Evolutionary conservation across 2,113 vertebrate genomes (phyloP), one percentile per base, ranked within the genome.

Genomic region (Xiphias gladius): DNA sequence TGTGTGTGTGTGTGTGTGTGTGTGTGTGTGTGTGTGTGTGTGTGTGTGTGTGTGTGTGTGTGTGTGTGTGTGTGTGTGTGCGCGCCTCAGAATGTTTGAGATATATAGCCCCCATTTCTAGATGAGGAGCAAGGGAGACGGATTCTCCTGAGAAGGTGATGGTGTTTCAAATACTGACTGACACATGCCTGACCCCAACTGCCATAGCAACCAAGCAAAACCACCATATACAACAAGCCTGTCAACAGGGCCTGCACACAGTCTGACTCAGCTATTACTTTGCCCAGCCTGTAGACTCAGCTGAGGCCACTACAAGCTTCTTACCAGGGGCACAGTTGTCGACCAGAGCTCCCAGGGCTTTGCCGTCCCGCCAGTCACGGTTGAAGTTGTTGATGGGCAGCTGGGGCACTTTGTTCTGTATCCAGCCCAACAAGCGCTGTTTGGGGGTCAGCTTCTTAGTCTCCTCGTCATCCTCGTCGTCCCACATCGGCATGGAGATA

Each of bases 401-500:
- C 90, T 99, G 96, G 2, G 98, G 98, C 74, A 99, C 96, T 88
- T 97, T 97, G 95, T 99, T 96, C 94, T 99, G 97, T 82, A 99
- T 99, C 98, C 97, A 99, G 86, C 98, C 97, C 32, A 99, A 90
- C 52, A 99, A 94, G 5, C 98, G 96, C 90, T 99, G 98, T 89
- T 99, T 99, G 32, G 98, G 98, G 0, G 98, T 98, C 92, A 97
- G 95, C 76, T 97, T 97, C 76, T 96, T 96, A 7, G 93, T 92
- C 1, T 98, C 98, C 28, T 98, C 98, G 0, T 99, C 98, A 0
- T 99, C 98, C 87, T 99, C 98, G 0, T 99, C 98, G 0, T 99
- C 98, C 98, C 98, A 99, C 97, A 98, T 97, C 55, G 98, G 97
- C 97, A 99, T 99, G 39, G 98, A 99, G 92, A 99, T 99, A 89